These are phyloP conservation scores for Pongo abelii DNA, from an alignment of 2,113 vertebrate species.

Conservation along the genomic window DNA sequence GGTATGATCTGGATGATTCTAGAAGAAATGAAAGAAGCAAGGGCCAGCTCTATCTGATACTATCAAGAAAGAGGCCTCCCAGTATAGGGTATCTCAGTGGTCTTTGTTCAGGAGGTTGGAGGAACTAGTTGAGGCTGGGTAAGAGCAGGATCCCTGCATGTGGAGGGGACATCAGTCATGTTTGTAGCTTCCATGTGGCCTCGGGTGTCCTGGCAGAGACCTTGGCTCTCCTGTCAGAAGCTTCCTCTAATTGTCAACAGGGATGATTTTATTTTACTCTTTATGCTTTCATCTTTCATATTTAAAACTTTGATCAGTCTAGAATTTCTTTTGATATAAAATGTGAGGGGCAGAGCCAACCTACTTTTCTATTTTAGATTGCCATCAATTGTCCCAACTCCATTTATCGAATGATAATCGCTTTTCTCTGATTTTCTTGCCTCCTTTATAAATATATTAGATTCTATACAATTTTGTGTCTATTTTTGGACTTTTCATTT, in stretches of 20 bases:
- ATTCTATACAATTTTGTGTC: not conserved
- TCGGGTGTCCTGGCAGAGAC: accelerated
- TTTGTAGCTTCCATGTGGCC: accelerated
- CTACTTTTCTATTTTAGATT: not conserved
- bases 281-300: not conserved
- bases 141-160: accelerated
- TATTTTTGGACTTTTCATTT: not conserved
- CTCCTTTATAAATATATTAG: not conserved
- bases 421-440: not conserved
- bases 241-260: accelerated
- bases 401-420: not conserved
- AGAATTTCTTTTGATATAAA: not conserved
- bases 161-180: accelerated
- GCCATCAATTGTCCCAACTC: not conserved
- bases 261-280: not conserved
- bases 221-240: accelerated
- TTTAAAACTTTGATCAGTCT: not conserved
- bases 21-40: not conserved
- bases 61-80: not conserved
- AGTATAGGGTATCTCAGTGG: accelerated
- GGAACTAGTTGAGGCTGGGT: no score
- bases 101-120: not conserved
- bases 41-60: no score
- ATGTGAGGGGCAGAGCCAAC: not conserved
- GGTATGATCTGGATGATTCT: not conserved